Evolutionary conservation across 2,113 vertebrate species (phyloP), one percentile per base, ranked within the genome.

Genomic region (Oostethus manadensis): DNA sequence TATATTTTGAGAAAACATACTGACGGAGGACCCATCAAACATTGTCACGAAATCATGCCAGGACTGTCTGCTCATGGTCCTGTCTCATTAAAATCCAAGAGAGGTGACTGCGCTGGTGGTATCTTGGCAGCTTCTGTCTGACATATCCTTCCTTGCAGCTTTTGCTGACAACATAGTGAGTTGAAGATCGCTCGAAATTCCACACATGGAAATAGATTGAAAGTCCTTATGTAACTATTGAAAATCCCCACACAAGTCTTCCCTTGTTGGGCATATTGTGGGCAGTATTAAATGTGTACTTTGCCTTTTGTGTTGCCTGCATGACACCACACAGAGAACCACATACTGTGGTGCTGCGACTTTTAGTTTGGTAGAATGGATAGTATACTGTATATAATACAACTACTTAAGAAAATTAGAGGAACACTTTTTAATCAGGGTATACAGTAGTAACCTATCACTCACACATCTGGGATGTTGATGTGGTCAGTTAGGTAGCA

Each of bases 61-160:
- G 76, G 72, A 67, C 49, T 56, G 68, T 56, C 65, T 71, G 67
- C 68, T 75, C 68, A 68, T 66, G 62, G 60, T 66, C 51, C 40
- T 22, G 18, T 22, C 69, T 83, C 84, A 84, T 86, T 86, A 86
- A 74, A 84, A 61, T 13, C 49, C 51, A 43, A 56, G 55, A 40
- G 61, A 66, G 51, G n/a, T 42, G 47, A 48, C 63, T 55, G 71
- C 55, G 56, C 51, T 57, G 40, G 53, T 57, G 40, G 53, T 26
- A 45, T 46, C 47, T 48, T 60, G 62, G 64, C 77, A 73, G 69
- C 56, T 65, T 55, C 45, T 33, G 48, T 60, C 45, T 50, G 48
- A 7, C 38, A 43, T 56, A 64, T 54, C 45, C 66, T 58, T 51
- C 43, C 64, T 60, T 60, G 23, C 61, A 44, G 56, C 50, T 56